Base-by-base conservation (phyloP, 2,888 invertebrate species). In the Trissolcus brochymenae region DNA sequence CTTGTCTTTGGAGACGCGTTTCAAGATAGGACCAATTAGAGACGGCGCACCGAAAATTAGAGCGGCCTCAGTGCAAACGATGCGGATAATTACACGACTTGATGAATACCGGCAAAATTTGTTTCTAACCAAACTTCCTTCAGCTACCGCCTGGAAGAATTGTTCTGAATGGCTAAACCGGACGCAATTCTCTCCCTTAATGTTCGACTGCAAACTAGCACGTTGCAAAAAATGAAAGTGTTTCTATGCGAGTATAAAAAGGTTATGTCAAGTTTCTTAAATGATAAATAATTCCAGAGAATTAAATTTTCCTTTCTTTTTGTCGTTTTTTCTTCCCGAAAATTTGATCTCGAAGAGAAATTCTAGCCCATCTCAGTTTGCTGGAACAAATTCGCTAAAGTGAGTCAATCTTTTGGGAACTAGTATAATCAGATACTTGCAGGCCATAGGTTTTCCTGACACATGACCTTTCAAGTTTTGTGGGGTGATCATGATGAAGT, bases 1-100 rank as follows among this genome's bases (percentile, higher is more conserved):
- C 64, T 82, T 80, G 81, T 80, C 83, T 84, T 83, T 79, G 62
- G 85, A 83, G 84, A 78, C 76, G 71, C 74, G 81, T 77, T 81
- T 78, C 78, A 79, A 78, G 83, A 84, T 83, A 83, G 81, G 82
- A 83, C 85, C 86, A 86, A 86, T 86, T 86, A 86, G 84, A 83
- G 82, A 80, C 82, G 80, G 83, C 83, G 83, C 81, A 80, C 77
- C 79, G 55, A 70, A 65, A 65, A 76, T 35, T 65, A 41, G 60
- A 49, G n/a, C 19, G 21, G 29, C 2, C 50, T 14, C 41, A 43
- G 56, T 51, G 70, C 35, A 70, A 70, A 56, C 65, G 68, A 43
- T 17, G 61, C 43, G 59, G 46, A 62, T 74, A 78, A 78, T 78
- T 78, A 57, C 73, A 25, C 61, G 70, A 57, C 70, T 74, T 74